Conservation (phyloP, 2,797 vertebrate genomes). For the Anguilla obscura region DNA sequence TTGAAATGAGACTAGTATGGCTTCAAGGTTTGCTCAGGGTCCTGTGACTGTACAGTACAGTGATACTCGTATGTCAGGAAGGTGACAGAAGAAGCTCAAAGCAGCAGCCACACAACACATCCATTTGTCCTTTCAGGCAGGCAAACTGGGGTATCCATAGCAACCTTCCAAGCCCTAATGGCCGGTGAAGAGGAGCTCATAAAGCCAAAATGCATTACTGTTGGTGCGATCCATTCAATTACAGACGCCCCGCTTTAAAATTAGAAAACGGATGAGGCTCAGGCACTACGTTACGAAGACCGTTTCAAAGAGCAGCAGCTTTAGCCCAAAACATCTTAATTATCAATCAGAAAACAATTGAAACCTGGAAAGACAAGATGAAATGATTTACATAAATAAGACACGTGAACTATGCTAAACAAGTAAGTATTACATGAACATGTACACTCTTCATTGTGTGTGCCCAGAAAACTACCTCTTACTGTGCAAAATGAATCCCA, state of each 20-base stretch:
- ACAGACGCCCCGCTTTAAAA: slow-evolving; percentile 20
- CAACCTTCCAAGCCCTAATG: slow-evolving; percentile 28
- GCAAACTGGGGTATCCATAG: slow-evolving; percentile 29
- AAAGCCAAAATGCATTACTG: slow-evolving; percentile 28
- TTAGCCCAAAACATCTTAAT: not conserved
- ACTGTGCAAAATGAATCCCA: not conserved
- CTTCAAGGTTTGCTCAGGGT: not conserved
- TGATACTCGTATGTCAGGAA: not conserved
- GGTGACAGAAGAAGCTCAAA: not conserved
- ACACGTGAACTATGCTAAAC: not conserved
- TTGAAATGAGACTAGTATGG: not conserved
- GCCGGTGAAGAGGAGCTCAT: slow-evolving; percentile 13
- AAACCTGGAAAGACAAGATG: not conserved
- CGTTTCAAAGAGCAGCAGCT: not conserved
- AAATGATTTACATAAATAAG: not conserved
- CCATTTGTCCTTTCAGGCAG: not conserved
- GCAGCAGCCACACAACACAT: not conserved
- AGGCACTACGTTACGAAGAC: not conserved
- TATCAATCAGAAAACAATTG: not conserved
- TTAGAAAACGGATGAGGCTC: not conserved
- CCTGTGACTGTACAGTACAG: not conserved
- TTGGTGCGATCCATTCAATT: slow-evolving; percentile 19
- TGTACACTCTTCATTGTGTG: not conserved
- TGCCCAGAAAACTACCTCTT: not conserved
- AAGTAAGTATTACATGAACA: not conserved